phyloP scores from a whole-genome alignment of 2,797 vertebrate species.

The Gobionotothen gibberifrons region DNA sequence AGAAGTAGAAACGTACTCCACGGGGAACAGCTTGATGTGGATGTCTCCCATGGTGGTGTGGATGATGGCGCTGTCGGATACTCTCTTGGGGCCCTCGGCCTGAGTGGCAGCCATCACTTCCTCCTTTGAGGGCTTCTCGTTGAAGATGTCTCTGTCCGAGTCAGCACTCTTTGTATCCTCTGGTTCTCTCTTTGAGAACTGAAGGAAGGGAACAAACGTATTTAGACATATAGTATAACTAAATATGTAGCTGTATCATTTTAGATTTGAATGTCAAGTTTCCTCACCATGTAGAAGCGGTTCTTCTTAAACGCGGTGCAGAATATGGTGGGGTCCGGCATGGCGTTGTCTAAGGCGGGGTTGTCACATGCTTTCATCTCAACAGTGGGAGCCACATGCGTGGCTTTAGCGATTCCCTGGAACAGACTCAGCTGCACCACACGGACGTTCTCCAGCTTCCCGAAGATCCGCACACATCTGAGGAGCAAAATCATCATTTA shows the following conservation, averaged over 20 bases:
- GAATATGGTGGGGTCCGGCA: conserved; percentile 93
- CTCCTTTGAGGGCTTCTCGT: conserved; percentile 98
- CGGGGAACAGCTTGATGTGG: conserved; percentile 96
- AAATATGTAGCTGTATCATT: too few species aligned
- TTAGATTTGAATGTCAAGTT: accelerated
- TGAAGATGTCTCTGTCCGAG: conserved; percentile 98
- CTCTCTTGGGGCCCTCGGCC: conserved; percentile 97
- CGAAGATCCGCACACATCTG: conserved; percentile 96
- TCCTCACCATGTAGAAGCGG: conserved; percentile 94
- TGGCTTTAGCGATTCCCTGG: conserved; percentile 92
- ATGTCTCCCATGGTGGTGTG: conserved; percentile 99
- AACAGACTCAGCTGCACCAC: conserved; percentile 94
- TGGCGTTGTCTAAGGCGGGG: conserved; percentile 91
- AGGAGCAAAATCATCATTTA: conserved; percentile 3
- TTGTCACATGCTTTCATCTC: conserved; percentile 99
- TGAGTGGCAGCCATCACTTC: conserved; percentile 99
- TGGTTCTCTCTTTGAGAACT: conserved; percentile 97
- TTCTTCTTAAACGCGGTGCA: conserved; percentile 99
- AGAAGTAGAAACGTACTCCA: conserved; percentile 89
- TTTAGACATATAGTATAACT: neutral
- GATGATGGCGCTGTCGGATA: conserved; percentile 97
- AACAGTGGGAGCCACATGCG: conserved; percentile 90
- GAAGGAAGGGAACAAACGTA: neutral
- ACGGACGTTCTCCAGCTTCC: conserved; percentile 97
- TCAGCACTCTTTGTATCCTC: conserved; percentile 98